Conservation (phyloP, 2,888 invertebrate species). For the Xanthia togata region DNA sequence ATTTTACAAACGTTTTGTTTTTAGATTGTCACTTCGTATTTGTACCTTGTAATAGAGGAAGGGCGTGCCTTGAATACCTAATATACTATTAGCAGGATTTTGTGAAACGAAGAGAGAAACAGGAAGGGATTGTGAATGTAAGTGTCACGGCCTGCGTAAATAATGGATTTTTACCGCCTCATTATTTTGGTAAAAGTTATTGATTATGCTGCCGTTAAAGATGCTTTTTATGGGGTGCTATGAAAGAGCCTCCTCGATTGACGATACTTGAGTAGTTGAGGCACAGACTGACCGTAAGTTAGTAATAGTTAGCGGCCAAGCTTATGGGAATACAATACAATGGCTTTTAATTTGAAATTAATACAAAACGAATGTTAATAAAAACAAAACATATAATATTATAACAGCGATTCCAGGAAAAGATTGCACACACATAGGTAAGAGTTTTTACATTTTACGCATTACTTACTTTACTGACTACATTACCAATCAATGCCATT, state of each 20-base stretch:
- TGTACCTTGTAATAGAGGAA: slow-evolving; percentile 83
- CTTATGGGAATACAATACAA: not conserved
- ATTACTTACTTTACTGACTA: not conserved
- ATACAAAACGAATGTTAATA: not conserved
- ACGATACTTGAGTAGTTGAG: not conserved
- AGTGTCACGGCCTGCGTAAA: slow-evolving; percentile 36
- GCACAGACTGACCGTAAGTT: no score
- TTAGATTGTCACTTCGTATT: slow-evolving; percentile 84
- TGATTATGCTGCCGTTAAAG: slow-evolving; percentile 32
- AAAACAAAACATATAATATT: not conserved
- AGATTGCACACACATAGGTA: not conserved
- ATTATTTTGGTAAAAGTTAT: slow-evolving; percentile 39
- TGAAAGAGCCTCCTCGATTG: not conserved
- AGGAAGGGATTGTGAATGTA: slow-evolving; percentile 59
- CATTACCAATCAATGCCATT: not conserved
- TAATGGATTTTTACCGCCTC: slow-evolving; percentile 38
- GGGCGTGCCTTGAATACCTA: slow-evolving; percentile 80
- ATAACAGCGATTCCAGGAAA: not conserved
- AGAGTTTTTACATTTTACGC: not conserved
- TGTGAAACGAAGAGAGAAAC: slow-evolving; percentile 62
- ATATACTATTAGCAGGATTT: slow-evolving; percentile 72
- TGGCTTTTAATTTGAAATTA: not conserved
- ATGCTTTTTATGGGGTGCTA: not conserved
- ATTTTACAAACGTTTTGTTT: slow-evolving; percentile 79
- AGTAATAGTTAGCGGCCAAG: not conserved